Percentiles rank a stretch among this genome's conserved stretches.
These are phyloP conservation scores for Cosmia pyralina DNA, from an alignment of 2,888 invertebrate species.

Conservation along the genomic window DNA sequence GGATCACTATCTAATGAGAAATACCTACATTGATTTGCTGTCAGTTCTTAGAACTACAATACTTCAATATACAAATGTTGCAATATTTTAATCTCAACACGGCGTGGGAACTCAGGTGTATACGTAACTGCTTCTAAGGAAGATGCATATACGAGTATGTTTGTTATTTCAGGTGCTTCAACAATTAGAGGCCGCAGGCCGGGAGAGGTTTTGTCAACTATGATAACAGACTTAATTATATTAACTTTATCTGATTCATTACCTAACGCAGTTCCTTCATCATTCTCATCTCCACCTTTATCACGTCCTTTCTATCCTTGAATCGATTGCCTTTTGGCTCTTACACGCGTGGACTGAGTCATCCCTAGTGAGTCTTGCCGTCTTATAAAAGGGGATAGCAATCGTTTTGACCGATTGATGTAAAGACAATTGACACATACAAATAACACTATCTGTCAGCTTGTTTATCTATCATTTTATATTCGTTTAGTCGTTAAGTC, in stretches of 20 bases:
- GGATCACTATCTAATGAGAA: neutral
- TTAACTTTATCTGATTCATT: neutral
- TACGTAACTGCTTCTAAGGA: neutral
- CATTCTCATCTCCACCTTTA: neutral
- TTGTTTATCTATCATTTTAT: conserved; percentile 17
- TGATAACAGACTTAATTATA: neutral
- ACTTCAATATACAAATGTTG: neutral
- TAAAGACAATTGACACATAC: neutral
- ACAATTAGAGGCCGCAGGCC: too few relatives aligned
- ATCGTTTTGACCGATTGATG: conserved; percentile 10
- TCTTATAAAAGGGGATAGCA: neutral
- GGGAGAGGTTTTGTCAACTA: too few relatives aligned
- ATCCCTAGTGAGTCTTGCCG: neutral
- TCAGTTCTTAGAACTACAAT: neutral
- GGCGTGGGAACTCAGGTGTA: neutral
- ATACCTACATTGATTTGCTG: neutral
- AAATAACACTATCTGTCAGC: conserved; percentile 5
- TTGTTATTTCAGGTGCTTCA: conserved; percentile 5
- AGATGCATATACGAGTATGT: neutral
- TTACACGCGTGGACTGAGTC: conserved; percentile 3
- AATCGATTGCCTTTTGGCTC: neutral
- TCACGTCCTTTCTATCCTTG: neutral
- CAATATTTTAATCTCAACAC: neutral
- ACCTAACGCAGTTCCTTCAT: neutral
- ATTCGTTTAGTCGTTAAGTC: conserved; percentile 24